Base-by-base conservation (phyloP, 2,113 vertebrate species). In the Channa maculata region DNA sequence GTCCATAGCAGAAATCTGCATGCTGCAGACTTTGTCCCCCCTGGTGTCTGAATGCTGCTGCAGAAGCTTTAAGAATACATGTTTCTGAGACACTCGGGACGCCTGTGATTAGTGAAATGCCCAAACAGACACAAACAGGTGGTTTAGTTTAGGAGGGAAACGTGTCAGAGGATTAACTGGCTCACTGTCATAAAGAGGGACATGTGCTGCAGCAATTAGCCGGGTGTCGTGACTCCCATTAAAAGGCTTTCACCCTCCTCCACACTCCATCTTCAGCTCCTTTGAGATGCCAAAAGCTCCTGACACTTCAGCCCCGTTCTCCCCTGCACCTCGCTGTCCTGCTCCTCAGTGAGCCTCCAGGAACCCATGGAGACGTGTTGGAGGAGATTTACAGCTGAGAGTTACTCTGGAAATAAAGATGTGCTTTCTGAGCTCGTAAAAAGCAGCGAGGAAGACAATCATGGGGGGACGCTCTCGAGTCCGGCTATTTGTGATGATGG, bases 181-280 rank as follows among this genome's bases (percentile, higher is more conserved):
- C 70, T 70, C 58, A 13, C 5, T n/a, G 50, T 66, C 1, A 6
- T 73, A 50, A 77, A 73, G 7, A 73, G 8, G 49, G 54, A 1
- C 77, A 64, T 80, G 68, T 80, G 77, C 36, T 73, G 69, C 77
- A 61, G 77, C 38, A 64, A 85, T 85, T 80, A 77, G 82, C 34
- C 6, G 9, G 48, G 13, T 65, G 77, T 69, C 4, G 12, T 63
- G 67, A 73, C 64, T 68, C 48, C 58, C 82, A 80, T 72, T 72
- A 77, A 43, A 24, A 13, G 37, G 14, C 48, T 61, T 75, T 58
- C 55, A 57, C 46, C 59, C 45, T 79, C 59, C 63, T 67, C 61
- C 8, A n/a, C 36, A 10, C 67, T 60, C 57, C 69, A 45, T 33
- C 69, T 6, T 72, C 65, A 36, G 12, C 43, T 14, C 12, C 52